Percentiles rank a stretch among this genome's conserved stretches.
phyloP scores from a whole-genome alignment of 37 sponge, comb jelly and placozoan species.

The Dysidea cf. avara region DNA sequence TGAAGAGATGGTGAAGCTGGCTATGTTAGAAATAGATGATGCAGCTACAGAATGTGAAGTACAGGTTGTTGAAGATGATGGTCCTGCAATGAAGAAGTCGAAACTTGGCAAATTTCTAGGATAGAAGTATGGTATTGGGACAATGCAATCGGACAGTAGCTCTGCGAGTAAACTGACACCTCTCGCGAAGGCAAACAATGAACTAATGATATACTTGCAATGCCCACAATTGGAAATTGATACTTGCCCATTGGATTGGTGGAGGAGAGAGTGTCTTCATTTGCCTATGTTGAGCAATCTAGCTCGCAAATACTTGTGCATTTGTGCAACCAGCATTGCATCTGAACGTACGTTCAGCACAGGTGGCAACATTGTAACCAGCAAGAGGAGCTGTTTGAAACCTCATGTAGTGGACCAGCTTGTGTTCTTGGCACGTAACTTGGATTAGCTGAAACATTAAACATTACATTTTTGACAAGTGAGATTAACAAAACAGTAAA shows the following conservation, averaged over 20 bases:
- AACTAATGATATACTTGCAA: neutral
- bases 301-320: neutral
- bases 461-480: too few relatives aligned
- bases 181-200: neutral
- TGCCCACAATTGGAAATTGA: neutral
- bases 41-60: too few relatives aligned
- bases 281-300: neutral
- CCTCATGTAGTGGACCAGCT: neutral
- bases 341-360: neutral
- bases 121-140: neutral
- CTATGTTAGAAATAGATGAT: too few relatives aligned
- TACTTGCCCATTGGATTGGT: neutral
- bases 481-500: too few relatives aligned
- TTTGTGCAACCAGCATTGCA: neutral
- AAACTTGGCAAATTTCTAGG: neutral
- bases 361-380: constrained; percentile 2
- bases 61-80: neutral
- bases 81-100: neutral
- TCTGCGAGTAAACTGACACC: neutral
- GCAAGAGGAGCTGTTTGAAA: too few relatives aligned
- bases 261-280: neutral
- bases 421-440: neutral
- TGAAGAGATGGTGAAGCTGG: neutral
- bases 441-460: neutral
- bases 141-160: too few relatives aligned